A percentile compares a stretch with the other conserved stretches of the same genome.
phyloP scores from a whole-genome alignment of 2,797 vertebrate genomes.

The Sciurus vulgaris region DNA sequence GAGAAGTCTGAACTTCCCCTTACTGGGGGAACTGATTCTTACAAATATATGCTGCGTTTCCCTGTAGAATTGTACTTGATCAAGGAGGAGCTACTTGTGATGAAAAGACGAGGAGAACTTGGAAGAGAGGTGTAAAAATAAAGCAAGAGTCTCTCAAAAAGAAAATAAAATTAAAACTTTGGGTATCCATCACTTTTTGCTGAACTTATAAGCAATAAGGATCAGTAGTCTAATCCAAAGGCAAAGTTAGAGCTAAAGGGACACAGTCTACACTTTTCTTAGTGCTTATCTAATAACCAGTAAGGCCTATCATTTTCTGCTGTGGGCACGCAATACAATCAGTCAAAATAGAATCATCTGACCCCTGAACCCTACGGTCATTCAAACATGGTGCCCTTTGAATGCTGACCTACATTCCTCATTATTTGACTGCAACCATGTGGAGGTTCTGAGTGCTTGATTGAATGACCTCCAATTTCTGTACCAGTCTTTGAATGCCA shows the following conservation, averaged over 20 bases:
- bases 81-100: not conserved
- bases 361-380: not conserved
- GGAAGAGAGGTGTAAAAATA: not conserved
- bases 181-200: not conserved
- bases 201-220: not conserved
- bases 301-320: not conserved
- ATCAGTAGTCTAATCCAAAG: not conserved
- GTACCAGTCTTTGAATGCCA: not conserved
- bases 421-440: not conserved
- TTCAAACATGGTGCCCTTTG: not conserved
- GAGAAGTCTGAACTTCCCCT: not conserved
- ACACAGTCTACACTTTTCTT: not conserved
- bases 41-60: slow-evolving; percentile 15
- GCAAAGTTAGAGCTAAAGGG: not conserved
- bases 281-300: not conserved
- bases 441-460: not conserved
- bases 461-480: slow-evolving; percentile 31
- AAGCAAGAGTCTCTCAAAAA: slow-evolving; percentile 1
- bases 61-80: slow-evolving; percentile 5
- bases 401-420: not conserved
- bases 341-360: not conserved
- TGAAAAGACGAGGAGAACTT: slow-evolving; percentile 58
- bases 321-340: not conserved
- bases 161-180: slow-evolving; percentile 26
- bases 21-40: not conserved